Percentiles rank a stretch among this genome's conserved stretches.
Evolutionary conservation across 2,113 vertebrate genomes (phyloP).

Genomic region (Herpailurus yagouaroundi): DNA sequence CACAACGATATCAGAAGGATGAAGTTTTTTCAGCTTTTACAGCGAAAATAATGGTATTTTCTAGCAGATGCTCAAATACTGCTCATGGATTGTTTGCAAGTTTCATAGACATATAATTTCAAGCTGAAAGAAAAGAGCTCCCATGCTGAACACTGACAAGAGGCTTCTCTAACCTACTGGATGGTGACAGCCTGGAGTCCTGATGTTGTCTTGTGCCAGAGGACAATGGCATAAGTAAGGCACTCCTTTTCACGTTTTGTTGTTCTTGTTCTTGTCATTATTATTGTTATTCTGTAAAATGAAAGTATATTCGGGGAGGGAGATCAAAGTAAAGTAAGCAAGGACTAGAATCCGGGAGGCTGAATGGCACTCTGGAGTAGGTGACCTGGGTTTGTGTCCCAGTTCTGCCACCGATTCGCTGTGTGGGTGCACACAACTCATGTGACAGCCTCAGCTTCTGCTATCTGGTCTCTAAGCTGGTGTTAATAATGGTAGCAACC

Average conservation of each 20-base stretch:
- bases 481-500: fast-evolving
- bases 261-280: neutral
- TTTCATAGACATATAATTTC: neutral
- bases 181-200: fast-evolving
- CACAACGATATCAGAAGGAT: neutral
- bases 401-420: fast-evolving
- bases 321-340: neutral
- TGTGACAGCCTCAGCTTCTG: fast-evolving
- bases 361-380: fast-evolving
- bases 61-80: neutral
- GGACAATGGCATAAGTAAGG: neutral
- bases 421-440: fast-evolving
- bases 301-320: neutral
- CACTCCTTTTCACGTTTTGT: neutral
- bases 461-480: fast-evolving
- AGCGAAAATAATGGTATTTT: neutral
- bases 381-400: neutral
- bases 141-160: fast-evolving
- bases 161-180: fast-evolving
- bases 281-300: neutral
- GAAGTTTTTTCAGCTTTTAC: neutral
- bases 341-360: neutral
- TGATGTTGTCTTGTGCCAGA: fast-evolving
- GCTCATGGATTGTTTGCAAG: neutral
- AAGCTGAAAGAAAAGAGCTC: neutral